These are phyloP conservation scores for Sciurus carolinensis DNA, from an alignment of 2,797 vertebrate species.

Conservation along the genomic window DNA sequence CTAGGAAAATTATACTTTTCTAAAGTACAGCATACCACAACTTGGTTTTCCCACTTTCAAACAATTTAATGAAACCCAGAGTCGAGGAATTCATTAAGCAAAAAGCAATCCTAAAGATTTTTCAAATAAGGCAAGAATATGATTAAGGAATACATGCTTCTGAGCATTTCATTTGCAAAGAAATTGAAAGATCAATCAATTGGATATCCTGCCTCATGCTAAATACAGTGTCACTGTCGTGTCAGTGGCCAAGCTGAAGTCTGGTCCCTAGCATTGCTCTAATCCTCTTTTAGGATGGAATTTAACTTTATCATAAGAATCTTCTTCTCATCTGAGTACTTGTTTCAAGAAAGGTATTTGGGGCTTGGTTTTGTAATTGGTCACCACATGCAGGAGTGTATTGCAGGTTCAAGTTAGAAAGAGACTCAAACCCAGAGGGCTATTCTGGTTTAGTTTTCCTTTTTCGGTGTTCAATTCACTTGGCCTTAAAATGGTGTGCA, in stretches of 20 bases:
- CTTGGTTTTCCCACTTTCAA: slow-evolving; percentile 61
- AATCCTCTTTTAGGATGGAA: neutral
- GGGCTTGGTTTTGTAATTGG: neutral
- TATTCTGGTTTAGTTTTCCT: neutral
- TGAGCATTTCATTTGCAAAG: slow-evolving; percentile 46
- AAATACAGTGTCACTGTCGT: neutral
- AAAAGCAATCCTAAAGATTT: slow-evolving; percentile 56
- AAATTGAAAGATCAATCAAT: neutral
- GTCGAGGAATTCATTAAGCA: slow-evolving; percentile 59
- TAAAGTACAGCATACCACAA: slow-evolving; percentile 35
- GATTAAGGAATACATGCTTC: slow-evolving; percentile 28
- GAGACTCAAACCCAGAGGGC: neutral
- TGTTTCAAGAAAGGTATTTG: slow-evolving; percentile 40
- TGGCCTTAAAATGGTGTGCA: neutral
- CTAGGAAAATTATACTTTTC: slow-evolving; percentile 55
- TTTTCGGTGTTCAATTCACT: slow-evolving; percentile 33
- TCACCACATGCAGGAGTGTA: neutral
- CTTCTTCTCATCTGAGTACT: neutral
- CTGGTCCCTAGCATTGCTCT: neutral
- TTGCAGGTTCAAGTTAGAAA: slow-evolving; percentile 24
- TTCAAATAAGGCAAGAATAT: slow-evolving; percentile 57
- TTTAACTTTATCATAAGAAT: neutral
- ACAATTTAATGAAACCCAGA: slow-evolving; percentile 67
- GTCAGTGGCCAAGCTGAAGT: neutral
- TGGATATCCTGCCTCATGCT: neutral